Percentiles rank a stretch among this genome's conserved stretches.
These are phyloP conservation scores for Sebastolobus altivelis DNA, from an alignment of 2,797 vertebrate species.

Conservation along the genomic window DNA sequence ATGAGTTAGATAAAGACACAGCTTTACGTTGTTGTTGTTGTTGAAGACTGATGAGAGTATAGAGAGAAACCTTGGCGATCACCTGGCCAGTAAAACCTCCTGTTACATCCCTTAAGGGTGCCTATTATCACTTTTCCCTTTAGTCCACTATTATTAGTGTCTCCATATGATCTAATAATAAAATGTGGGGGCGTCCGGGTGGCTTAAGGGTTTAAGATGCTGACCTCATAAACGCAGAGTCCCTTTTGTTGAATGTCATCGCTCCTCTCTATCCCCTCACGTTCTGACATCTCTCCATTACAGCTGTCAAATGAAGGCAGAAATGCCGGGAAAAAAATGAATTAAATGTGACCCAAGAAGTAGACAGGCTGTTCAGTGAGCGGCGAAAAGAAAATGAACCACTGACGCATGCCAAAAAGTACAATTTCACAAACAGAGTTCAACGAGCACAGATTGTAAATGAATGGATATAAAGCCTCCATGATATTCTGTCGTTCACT, in stretches of 20 bases:
- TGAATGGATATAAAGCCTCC: not conserved
- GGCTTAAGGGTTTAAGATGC: constrained; percentile 9
- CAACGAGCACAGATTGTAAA: constrained; percentile 25
- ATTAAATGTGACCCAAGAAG: not conserved
- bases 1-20: not conserved
- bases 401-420: not conserved
- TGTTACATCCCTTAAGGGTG: not conserved
- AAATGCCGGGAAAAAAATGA: not conserved
- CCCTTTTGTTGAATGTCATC: constrained; percentile 8
- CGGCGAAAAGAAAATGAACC: not conserved
- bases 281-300: not conserved
- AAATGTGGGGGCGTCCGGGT: not conserved
- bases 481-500: not conserved
- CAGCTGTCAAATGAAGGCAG: constrained; percentile 6
- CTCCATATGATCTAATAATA: constrained; percentile 25
- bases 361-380: not conserved
- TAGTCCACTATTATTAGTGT: constrained; percentile 3
- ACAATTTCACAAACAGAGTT: not conserved
- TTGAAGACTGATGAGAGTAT: not conserved
- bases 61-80: not conserved
- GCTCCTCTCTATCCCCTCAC: not conserved
- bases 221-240: not conserved
- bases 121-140: constrained; percentile 3
- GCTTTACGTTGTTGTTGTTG: not conserved
- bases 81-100: not conserved